A percentile compares a stretch with the other conserved stretches of the same genome.
Evolutionary conservation across 2,888 invertebrate species (phyloP).

Genomic region (Andrena chrysosceles): DNA sequence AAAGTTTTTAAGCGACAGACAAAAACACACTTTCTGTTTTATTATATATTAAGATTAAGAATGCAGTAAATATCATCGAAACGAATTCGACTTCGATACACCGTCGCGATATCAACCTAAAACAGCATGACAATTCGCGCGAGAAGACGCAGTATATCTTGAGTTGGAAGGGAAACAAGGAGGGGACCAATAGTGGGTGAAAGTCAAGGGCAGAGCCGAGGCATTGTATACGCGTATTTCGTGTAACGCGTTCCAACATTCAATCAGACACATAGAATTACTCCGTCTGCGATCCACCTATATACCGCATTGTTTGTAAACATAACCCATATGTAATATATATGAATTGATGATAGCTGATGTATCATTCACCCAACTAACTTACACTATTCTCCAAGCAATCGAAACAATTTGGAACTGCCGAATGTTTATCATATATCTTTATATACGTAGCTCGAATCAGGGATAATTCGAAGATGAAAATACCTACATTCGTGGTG

Average conservation of each 20-base stretch:
- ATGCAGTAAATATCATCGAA: neutral
- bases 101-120: constrained; percentile 19
- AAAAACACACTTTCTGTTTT: too few species aligned
- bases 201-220: constrained; percentile 66
- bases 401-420: neutral
- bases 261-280: constrained; percentile 6
- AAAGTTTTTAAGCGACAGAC: too few species aligned
- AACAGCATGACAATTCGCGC: constrained; percentile 17
- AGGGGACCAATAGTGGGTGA: constrained; percentile 52
- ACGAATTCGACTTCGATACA: neutral
- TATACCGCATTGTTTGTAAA: constrained; percentile 14
- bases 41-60: too few species aligned
- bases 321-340: neutral
- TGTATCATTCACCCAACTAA: neutral
- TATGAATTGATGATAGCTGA: too few species aligned
- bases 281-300: neutral
- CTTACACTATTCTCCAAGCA: neutral
- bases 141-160: constrained; percentile 36
- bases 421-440: constrained; percentile 16
- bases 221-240: constrained; percentile 37
- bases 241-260: constrained; percentile 37
- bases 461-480: constrained; percentile 24
- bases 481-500: constrained; percentile 80
- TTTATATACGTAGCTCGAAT: neutral
- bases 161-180: constrained; percentile 35